A percentile compares a stretch with the other conserved stretches of the same genome.
Conservation (phyloP, 2,888 invertebrate species). For the Andricus quercusramuli region DNA sequence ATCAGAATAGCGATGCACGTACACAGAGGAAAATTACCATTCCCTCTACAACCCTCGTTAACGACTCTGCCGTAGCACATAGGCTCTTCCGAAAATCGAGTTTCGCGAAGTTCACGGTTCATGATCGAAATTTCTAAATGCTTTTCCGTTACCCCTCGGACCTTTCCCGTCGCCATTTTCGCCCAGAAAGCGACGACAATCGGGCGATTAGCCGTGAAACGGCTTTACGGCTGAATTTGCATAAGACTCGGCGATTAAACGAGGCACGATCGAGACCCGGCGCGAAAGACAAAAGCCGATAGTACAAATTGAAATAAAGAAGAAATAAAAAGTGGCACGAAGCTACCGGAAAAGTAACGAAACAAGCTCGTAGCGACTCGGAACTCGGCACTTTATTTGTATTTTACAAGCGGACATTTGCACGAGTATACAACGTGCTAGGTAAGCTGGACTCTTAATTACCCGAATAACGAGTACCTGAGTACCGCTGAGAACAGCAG, state of each 20-base stretch:
- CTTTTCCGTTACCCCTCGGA: conserved; percentile 42
- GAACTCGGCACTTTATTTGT: conserved; percentile 27
- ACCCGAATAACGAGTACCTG: background rate
- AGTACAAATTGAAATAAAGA: background rate
- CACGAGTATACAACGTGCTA: background rate
- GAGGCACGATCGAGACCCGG: conserved; percentile 51
- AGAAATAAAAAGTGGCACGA: background rate
- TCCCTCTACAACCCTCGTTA: conserved; percentile 27
- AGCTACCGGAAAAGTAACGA: conserved; percentile 2
- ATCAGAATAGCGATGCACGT: conserved; percentile 26
- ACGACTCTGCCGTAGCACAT: conserved; percentile 21
- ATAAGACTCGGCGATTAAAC: conserved; percentile 51
- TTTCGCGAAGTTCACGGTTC: conserved; percentile 34
- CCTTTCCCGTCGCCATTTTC: conserved; percentile 52
- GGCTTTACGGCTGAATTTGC: conserved; percentile 59
- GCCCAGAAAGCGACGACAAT: conserved; percentile 57
- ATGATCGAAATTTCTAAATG: conserved; percentile 39
- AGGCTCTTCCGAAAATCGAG: conserved; percentile 39
- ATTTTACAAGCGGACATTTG: conserved; percentile 22
- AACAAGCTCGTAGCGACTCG: background rate
- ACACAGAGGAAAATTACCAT: conserved; percentile 35
- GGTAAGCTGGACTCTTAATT: conserved; percentile 16
- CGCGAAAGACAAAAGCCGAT: conserved; percentile 48
- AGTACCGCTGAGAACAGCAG: conserved; percentile 28
- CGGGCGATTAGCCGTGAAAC: conserved; percentile 58